These are phyloP conservation scores for Daphoenositta chrysoptera DNA, from an alignment of 2,113 vertebrate genomes.

Conservation along the genomic window DNA sequence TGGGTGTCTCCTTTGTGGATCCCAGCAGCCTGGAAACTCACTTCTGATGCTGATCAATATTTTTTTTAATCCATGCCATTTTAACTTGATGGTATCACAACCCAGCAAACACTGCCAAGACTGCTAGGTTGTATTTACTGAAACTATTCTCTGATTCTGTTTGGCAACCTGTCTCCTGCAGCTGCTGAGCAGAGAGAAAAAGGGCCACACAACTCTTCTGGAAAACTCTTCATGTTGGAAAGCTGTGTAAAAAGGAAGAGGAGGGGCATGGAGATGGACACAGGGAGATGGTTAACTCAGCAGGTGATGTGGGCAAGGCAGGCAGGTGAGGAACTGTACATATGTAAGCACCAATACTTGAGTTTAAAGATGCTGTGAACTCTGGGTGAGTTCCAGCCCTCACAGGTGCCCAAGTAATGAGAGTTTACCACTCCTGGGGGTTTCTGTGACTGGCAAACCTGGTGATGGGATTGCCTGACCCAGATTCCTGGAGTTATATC, in stretches of 20 bases:
- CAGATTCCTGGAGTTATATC: neutral
- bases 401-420: neutral
- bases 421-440: fast-evolving
- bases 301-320: neutral
- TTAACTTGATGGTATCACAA: neutral
- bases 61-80: neutral
- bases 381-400: neutral
- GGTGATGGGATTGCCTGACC: neutral
- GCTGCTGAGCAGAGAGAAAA: neutral
- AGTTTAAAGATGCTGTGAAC: neutral
- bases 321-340: neutral
- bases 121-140: neutral
- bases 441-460: neutral
- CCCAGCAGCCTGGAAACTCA: neutral
- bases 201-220: neutral
- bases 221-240: neutral
- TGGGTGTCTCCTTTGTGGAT: neutral
- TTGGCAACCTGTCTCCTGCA: neutral
- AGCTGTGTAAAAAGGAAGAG: neutral
- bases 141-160: neutral
- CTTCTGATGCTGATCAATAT: neutral
- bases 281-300: neutral
- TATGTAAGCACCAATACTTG: neutral
- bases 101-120: neutral
- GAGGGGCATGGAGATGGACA: neutral